These are phyloP conservation scores for Choristoneura rosaceana DNA, from an alignment of 2,888 invertebrate genomes.

Conservation along the genomic window DNA sequence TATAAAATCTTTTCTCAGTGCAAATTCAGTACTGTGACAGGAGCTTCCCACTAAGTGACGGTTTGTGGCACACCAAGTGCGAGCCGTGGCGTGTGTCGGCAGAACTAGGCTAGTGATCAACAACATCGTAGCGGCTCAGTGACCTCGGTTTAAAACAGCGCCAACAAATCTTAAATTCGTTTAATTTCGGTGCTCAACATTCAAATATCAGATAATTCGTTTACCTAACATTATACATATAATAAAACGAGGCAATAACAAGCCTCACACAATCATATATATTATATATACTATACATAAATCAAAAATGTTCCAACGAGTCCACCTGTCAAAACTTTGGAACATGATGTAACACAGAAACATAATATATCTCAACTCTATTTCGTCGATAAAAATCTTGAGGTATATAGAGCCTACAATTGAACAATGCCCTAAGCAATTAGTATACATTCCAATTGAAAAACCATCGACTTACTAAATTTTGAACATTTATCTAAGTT, in stretches of 20 bases:
- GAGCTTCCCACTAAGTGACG: slow-evolving; percentile 11
- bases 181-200: slow-evolving; percentile 35
- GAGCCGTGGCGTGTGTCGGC: not conserved
- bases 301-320: slow-evolving; percentile 17
- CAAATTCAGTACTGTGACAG: not conserved
- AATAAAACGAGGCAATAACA: slow-evolving; percentile 46
- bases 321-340: slow-evolving; percentile 25
- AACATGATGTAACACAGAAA: slow-evolving; percentile 28
- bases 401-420: slow-evolving; percentile 36
- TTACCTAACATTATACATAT: slow-evolving; percentile 44
- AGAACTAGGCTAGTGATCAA: slow-evolving; percentile 17
- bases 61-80: slow-evolving; percentile 17
- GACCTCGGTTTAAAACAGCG: slow-evolving; percentile 10
- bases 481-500: slow-evolving; percentile 9
- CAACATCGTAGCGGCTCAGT: not conserved
- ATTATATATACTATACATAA: slow-evolving; percentile 45
- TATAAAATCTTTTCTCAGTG: slow-evolving; percentile 14
- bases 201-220: slow-evolving; percentile 38
- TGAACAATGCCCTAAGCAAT: slow-evolving; percentile 26
- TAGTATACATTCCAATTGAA: slow-evolving; percentile 63
- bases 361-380: slow-evolving; percentile 37
- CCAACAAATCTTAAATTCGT: slow-evolving; percentile 36
- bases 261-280: slow-evolving; percentile 41
- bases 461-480: slow-evolving; percentile 26
- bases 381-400: slow-evolving; percentile 28